A percentile compares a stretch with the other conserved stretches of the same genome.
Conservation (phyloP, 2,888 invertebrate genomes). For the Nebria salina region DNA sequence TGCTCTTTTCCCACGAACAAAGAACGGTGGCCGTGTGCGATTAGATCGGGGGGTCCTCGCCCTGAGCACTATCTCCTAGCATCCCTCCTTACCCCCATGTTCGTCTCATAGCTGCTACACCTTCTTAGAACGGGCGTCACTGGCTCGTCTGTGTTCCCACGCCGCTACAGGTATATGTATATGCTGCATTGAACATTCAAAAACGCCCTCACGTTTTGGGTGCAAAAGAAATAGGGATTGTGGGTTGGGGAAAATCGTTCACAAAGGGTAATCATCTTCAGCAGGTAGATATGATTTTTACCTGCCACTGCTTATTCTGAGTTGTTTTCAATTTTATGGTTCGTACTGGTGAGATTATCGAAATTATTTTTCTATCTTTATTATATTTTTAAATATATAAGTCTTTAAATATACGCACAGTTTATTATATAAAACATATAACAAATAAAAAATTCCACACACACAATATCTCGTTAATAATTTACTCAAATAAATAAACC, state of each 20-base stretch:
- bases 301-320: not conserved
- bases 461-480: not conserved
- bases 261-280: too few relatives aligned
- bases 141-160: slow-evolving; percentile 5
- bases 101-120: not conserved
- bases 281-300: not conserved
- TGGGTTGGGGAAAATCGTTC: too few relatives aligned
- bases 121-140: slow-evolving; percentile 9
- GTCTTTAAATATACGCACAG: too few relatives aligned
- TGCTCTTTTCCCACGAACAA: not conserved
- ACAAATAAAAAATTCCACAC: not conserved
- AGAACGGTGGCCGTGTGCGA: slow-evolving; percentile 2
- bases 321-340: too few relatives aligned
- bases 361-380: too few relatives aligned
- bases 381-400: too few relatives aligned
- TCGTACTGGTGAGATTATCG: too few relatives aligned
- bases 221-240: too few relatives aligned
- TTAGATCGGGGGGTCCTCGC: slow-evolving; percentile 18
- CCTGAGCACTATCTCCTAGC: not conserved
- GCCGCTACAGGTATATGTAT: slow-evolving; percentile 3
- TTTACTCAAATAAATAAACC: not conserved
- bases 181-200: not conserved
- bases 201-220: not conserved
- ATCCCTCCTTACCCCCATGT: not conserved
- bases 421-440: not conserved